Conservation (phyloP, 2,888 invertebrate species). For the Eupithecia inturbata region DNA sequence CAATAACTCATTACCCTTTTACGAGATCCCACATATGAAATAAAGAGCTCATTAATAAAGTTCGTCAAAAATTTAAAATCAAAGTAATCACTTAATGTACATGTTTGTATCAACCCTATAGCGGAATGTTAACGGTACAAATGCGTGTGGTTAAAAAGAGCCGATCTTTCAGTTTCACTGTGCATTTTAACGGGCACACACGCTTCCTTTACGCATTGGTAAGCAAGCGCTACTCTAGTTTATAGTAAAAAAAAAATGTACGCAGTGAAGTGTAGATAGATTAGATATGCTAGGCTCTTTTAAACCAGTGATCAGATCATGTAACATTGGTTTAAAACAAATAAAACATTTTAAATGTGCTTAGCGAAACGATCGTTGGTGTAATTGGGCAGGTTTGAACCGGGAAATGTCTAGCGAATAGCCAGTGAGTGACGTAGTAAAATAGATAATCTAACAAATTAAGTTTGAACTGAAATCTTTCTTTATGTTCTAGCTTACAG, state of each 20-base stretch:
- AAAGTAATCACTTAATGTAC: neutral
- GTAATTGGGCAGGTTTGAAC: neutral
- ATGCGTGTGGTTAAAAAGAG: constrained; percentile 7
- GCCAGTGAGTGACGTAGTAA: neutral
- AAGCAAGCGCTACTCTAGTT: neutral
- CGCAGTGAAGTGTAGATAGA: neutral
- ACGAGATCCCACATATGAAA: neutral
- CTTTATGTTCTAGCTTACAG: too few species aligned
- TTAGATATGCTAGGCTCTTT: neutral
- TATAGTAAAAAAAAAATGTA: neutral
- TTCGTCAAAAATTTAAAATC: neutral
- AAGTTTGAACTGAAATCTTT: neutral
- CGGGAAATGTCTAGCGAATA: neutral
- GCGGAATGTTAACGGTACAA: constrained; percentile 12
- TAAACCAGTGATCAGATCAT: rapidly evolving
- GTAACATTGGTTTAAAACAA: too few species aligned
- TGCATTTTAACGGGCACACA: constrained; percentile 30
- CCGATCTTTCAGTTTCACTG: constrained; percentile 37
- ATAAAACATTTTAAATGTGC: too few species aligned
- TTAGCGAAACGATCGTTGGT: neutral
- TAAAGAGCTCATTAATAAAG: neutral
- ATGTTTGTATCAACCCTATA: constrained; percentile 34
- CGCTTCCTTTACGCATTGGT: constrained; percentile 18
- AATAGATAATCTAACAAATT: neutral
- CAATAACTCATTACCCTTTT: neutral